phyloP scores from a whole-genome alignment of 2,113 vertebrate species.

The Theristicus caerulescens region DNA sequence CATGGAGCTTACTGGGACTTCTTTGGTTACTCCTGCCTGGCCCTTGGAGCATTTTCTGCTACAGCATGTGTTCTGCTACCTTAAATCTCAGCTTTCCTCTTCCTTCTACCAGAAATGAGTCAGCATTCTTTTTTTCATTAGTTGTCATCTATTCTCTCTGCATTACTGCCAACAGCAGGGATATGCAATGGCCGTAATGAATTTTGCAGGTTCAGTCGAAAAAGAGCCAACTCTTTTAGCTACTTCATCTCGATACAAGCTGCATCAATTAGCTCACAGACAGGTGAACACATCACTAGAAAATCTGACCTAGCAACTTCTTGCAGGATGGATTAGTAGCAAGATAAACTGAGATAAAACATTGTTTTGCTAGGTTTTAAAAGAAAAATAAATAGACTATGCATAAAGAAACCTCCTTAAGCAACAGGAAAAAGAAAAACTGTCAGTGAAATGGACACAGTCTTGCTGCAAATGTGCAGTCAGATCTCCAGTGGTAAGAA shows the following conservation, averaged over 20 bases:
- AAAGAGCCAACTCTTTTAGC: background rate
- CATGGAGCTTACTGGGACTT: background rate
- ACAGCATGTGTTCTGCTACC: background rate
- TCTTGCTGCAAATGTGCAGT: background rate
- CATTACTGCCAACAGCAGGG: background rate
- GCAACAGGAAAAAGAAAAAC: background rate
- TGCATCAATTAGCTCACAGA: background rate
- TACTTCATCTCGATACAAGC: background rate
- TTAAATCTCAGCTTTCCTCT: background rate
- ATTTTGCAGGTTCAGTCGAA: background rate
- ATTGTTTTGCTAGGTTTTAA: background rate
- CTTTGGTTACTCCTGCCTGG: background rate
- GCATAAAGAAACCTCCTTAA: background rate
- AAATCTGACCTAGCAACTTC: background rate
- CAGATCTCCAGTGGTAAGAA: background rate
- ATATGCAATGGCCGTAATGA: background rate
- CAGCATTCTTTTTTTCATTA: background rate
- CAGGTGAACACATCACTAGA: background rate
- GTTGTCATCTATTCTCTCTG: background rate
- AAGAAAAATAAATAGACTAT: background rate
- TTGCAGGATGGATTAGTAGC: background rate
- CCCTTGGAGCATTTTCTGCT: background rate
- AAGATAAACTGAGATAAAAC: background rate
- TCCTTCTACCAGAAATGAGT: background rate
- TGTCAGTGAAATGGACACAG: background rate